phyloP scores from a whole-genome alignment of 2,888 invertebrate genomes.

The Pasiphila rectangulata region DNA sequence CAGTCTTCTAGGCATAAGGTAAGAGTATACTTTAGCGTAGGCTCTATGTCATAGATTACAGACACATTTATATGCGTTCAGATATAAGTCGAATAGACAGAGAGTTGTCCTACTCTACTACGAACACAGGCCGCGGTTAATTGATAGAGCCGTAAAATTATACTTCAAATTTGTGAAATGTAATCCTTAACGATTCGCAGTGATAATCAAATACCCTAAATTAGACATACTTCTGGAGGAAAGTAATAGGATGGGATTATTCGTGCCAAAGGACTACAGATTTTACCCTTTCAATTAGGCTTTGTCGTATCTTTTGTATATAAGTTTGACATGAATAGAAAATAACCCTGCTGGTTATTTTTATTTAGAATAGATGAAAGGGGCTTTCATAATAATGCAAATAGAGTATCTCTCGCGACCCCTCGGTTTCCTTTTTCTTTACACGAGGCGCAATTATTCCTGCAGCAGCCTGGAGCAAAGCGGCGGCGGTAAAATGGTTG shows the following conservation, averaged over 20 bases:
- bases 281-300: constrained; percentile 19
- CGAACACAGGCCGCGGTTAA: no score
- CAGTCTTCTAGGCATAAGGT: no score
- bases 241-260: constrained; percentile 17
- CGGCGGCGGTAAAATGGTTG: neutral
- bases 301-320: constrained; percentile 13
- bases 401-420: neutral
- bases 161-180: no score
- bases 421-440: constrained; percentile 20
- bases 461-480: neutral
- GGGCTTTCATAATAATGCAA: neutral
- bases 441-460: neutral
- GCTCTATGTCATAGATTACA: no score
- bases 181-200: neutral
- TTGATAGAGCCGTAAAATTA: no score
- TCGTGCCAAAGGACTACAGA: constrained; percentile 14
- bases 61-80: no score
- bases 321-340: constrained; percentile 12
- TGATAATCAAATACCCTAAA: no score
- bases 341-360: no score
- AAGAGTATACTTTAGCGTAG: no score
- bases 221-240: constrained; percentile 20
- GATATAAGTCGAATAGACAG: no score
- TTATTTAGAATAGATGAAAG: neutral
- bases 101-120: no score